Evolutionary conservation across 2,113 vertebrate species (phyloP), one percentile per base, ranked within the genome.

Genomic region (Noturus placidus): DNA sequence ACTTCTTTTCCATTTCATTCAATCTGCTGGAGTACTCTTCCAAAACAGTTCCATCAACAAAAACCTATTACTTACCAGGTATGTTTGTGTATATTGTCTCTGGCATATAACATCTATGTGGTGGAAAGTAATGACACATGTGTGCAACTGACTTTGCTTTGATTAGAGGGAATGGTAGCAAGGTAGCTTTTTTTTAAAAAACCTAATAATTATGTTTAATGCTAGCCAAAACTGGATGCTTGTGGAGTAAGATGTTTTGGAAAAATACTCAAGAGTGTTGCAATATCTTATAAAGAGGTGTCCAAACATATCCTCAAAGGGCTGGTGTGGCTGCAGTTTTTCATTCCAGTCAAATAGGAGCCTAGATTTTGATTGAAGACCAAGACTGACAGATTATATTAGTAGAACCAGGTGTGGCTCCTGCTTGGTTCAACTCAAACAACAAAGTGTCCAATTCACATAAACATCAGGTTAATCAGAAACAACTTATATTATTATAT

Each of bases 241-340:
- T 80, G 10, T 80, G 17, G 13, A 57, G 52, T 82, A 30, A 81
- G 5, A 46, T 4, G n/a, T 38, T 19, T 61, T 14, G 33, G 35
- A 82, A 61, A 82, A 82, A 3, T 61, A 79, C 50, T 54, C 54
- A 14, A 78, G 46, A n/a, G 14, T 79, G 42, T 79, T 50, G 74
- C 25, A 38, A 42, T 72, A 74, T 1, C 33, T 35, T 20, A 70
- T 20, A 74, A 5, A 77, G 27, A 50, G 50, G 50, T 79, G 50
- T 30, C 15, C 7, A 78, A 78, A 78, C 25, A 54, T 79, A 54
- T 54, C 50, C 46, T 30, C 25, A 54, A 78, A 78, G 46, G 50
- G 27, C 27, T 56, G 14, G 50, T 79, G 50, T 79, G n/a, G 11
- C 25, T 50, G 74, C 74, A 76, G 38, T 22, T 76, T 76, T 76